phyloP scores from a whole-genome alignment of 2,888 invertebrate genomes.

The Sisyra nigra region DNA sequence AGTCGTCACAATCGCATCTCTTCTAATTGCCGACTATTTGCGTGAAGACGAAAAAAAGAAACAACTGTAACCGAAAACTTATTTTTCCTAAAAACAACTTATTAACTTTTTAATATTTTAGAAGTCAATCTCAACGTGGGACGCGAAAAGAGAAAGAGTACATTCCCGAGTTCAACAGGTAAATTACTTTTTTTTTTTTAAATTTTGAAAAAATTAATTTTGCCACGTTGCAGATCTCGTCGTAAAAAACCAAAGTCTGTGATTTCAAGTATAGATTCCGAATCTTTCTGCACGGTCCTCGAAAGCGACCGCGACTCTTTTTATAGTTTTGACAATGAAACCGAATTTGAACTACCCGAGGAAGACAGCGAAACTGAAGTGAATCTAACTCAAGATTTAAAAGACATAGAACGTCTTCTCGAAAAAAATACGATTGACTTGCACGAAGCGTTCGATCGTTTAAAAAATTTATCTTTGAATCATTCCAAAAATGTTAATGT shows the following conservation, averaged over 20 bases:
- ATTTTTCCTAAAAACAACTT: too few relatives aligned
- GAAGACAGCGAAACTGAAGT: neutral
- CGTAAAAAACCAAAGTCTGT: too few relatives aligned
- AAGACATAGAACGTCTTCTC: slow-evolving; percentile 19
- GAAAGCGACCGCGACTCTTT: slow-evolving; percentile 20
- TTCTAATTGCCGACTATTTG: slow-evolving; percentile 2
- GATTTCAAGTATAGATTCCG: too few relatives aligned
- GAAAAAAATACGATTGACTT: slow-evolving; percentile 16
- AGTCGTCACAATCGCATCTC: slow-evolving; percentile 1
- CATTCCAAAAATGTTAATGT: slow-evolving; percentile 21
- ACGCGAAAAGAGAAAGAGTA: too few relatives aligned
- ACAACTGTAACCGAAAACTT: neutral
- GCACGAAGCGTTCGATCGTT: slow-evolving; percentile 16
- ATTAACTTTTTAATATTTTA: too few relatives aligned
- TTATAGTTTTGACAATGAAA: slow-evolving; percentile 17
- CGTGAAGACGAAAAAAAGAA: neutral
- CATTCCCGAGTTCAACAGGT: too few relatives aligned
- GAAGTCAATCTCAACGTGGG: too few relatives aligned
- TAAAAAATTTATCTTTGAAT: slow-evolving; percentile 20
- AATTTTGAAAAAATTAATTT: too few relatives aligned
- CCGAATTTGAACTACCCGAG: slow-evolving; percentile 20
- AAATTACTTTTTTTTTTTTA: too few relatives aligned
- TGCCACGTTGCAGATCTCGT: too few relatives aligned
- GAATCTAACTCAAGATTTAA: neutral
- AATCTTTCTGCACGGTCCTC: too few relatives aligned